Conservation (phyloP, 2,888 invertebrate genomes). For the Heliconius cydno region DNA sequence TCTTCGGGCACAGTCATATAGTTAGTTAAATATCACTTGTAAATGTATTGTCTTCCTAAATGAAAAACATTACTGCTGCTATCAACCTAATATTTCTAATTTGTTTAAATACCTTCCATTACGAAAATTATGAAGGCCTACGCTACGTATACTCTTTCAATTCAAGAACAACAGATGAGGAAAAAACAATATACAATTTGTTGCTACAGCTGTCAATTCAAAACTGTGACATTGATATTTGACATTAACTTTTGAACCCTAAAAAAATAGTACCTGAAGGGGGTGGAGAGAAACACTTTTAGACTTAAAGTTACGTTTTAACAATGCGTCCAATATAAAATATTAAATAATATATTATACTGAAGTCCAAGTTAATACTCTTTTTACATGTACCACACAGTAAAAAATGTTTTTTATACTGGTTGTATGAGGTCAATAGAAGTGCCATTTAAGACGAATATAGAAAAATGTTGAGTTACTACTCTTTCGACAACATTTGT, state of each 20-base stretch:
- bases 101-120: slow-evolving; percentile 23
- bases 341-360: too few species aligned
- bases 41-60: slow-evolving; percentile 25
- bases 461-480: too few species aligned
- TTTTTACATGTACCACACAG: too few species aligned
- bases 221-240: slow-evolving; percentile 3
- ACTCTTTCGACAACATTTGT: too few species aligned
- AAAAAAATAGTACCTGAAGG: background rate
- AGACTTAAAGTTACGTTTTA: too few species aligned
- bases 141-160: slow-evolving; percentile 23
- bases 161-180: slow-evolving; percentile 24
- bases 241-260: background rate
- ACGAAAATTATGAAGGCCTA: slow-evolving; percentile 3
- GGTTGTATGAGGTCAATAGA: too few species aligned
- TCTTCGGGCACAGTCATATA: slow-evolving; percentile 31
- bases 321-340: too few species aligned
- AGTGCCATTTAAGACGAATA: too few species aligned
- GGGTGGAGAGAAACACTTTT: too few species aligned
- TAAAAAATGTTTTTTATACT: too few species aligned
- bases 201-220: slow-evolving; percentile 1
- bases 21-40: slow-evolving; percentile 30
- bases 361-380: too few species aligned
- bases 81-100: slow-evolving; percentile 1
- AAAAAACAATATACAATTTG: slow-evolving; percentile 13
- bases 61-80: slow-evolving; percentile 3